Percentiles rank a stretch among this genome's conserved stretches.
Conservation (phyloP, 2,888 invertebrate genomes). For the Erebia ligea region DNA sequence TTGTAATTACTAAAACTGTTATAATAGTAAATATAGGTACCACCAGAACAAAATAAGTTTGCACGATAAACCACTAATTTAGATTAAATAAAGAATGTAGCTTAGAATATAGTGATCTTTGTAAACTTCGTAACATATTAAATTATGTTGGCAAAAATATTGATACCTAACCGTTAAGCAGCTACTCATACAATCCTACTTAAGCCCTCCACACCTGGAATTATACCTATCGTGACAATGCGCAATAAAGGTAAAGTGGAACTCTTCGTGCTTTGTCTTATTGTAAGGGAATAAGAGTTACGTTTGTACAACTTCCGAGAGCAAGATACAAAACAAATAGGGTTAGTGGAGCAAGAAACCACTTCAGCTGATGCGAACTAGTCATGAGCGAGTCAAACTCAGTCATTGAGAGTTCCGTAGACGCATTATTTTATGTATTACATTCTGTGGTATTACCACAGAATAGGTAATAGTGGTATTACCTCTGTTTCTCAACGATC, state of each 20-base stretch:
- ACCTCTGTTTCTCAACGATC: too few relatives aligned
- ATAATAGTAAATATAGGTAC: too few relatives aligned
- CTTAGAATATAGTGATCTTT: not conserved
- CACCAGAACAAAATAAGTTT: too few relatives aligned
- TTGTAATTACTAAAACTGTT: too few relatives aligned
- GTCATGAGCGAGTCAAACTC: not conserved
- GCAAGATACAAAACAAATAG: slow-evolving; percentile 53
- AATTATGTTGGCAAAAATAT: not conserved
- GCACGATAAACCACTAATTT: too few relatives aligned
- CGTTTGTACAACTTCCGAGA: slow-evolving; percentile 38
- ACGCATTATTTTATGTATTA: not conserved
- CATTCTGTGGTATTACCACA: too few relatives aligned
- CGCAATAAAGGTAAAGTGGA: slow-evolving; percentile 63
- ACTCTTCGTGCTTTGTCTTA: slow-evolving; percentile 30
- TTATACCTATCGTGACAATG: slow-evolving; percentile 69
- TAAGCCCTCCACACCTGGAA: slow-evolving; percentile 77
- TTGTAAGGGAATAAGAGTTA: slow-evolving; percentile 19
- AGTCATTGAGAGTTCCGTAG: not conserved
- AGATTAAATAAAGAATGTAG: too few relatives aligned
- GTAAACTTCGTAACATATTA: not conserved
- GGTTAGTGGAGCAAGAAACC: slow-evolving; percentile 74
- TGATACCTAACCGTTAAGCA: slow-evolving; percentile 57
- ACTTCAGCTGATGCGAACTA: slow-evolving; percentile 66
- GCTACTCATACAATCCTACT: slow-evolving; percentile 41
- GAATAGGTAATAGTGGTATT: too few relatives aligned